Evolutionary conservation across 1,140 invertebrate species (phyloP).

Genomic region (Neodiprion pinetum): DNA sequence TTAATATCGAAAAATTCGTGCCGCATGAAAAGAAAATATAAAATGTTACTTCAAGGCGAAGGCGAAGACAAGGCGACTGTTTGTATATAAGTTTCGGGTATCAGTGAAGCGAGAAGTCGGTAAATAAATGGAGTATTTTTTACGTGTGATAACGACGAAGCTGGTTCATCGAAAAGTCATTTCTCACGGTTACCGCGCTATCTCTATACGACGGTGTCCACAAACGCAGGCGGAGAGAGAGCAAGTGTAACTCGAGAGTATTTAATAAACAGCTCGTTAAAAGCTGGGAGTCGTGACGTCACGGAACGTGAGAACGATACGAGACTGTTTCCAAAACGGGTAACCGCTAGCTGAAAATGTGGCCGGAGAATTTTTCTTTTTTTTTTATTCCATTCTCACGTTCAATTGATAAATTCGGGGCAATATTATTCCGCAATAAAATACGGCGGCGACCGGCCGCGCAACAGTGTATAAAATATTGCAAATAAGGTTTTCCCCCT

Average conservation of each 20-base stretch:
- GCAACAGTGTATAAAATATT: slow-evolving; percentile 46
- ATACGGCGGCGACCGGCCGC: background rate
- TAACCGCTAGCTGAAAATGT: no score
- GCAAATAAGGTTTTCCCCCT: slow-evolving; percentile 52
- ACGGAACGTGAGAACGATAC: background rate
- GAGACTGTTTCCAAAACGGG: background rate
- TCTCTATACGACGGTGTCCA: no score
- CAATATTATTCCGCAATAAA: background rate
- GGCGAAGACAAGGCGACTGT: background rate
- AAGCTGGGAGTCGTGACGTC: background rate
- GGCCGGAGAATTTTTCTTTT: no score
- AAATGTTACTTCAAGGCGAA: no score
- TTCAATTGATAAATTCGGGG: slow-evolving; percentile 3
- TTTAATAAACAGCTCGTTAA: slow-evolving; percentile 4
- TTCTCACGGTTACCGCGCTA: background rate
- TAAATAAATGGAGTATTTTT: background rate
- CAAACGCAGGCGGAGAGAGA: background rate
- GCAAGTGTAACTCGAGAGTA: background rate
- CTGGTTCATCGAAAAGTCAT: background rate
- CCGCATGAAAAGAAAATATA: no score
- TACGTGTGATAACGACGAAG: background rate
- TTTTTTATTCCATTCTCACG: background rate
- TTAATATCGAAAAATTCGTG: no score
- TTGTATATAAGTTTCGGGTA: no score
- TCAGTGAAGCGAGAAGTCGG: background rate